Evolutionary conservation across 2,888 invertebrate genomes (phyloP).

Genomic region (Rosalia funebris): DNA sequence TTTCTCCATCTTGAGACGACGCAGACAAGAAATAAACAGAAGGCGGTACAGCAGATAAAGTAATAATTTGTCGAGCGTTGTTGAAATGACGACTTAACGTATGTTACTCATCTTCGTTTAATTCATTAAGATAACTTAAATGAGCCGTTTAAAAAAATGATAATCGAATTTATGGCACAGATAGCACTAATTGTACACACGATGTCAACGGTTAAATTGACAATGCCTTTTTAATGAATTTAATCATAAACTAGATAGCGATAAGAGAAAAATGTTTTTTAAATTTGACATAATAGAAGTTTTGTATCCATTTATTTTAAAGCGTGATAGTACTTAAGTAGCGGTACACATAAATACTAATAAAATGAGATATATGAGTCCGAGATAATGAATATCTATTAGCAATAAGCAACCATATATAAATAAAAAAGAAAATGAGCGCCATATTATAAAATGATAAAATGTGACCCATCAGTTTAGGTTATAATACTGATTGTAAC

Average conservation of each 20-base stretch:
- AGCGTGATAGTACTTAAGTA: no score
- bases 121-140: conserved; percentile 18
- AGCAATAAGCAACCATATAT: no score
- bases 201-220: conserved; percentile 42
- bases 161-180: conserved; percentile 26
- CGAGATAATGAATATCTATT: no score
- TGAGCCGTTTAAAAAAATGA: conserved; percentile 6
- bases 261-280: conserved; percentile 33
- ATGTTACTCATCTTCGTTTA: conserved; percentile 4
- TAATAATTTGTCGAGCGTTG: conserved; percentile 6
- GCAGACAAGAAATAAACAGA: no score
- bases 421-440: no score
- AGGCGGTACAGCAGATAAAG: no score
- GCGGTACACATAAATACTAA: no score
- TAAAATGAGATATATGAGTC: no score
- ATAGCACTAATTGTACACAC: conserved; percentile 40
- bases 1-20: no score
- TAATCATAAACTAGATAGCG: conserved; percentile 24
- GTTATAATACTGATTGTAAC: no score
- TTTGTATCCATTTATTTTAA: conserved; percentile 18
- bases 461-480: no score
- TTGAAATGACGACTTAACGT: conserved; percentile 1
- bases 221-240: conserved; percentile 35
- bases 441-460: no score
- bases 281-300: conserved; percentile 37